Evolutionary conservation across 2,113 vertebrate species (phyloP).

Genomic region (Sceloporus undulatus): DNA sequence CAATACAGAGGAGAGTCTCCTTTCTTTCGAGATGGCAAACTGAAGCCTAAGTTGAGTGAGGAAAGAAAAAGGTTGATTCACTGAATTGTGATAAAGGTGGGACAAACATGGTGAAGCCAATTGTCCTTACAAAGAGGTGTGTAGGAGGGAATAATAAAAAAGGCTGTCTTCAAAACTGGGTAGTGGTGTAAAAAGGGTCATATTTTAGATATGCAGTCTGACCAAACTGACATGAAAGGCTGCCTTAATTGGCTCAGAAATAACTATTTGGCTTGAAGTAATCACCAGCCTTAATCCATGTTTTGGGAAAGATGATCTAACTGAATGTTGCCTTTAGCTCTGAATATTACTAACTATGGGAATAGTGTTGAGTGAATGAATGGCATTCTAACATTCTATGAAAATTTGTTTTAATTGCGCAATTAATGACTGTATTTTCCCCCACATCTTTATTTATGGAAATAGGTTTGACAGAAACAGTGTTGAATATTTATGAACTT

Average conservation of each 20-base stretch:
- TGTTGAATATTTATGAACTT: not conserved
- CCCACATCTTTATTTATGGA: not conserved
- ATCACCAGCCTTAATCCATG: constrained; percentile 24
- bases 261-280: not conserved
- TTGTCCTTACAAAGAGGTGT: not conserved
- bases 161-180: not conserved
- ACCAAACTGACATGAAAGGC: not conserved
- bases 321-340: not conserved
- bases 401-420: constrained; percentile 30
- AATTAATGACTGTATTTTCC: constrained; percentile 1
- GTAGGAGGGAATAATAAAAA: not conserved
- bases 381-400: constrained; percentile 17
- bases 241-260: constrained; percentile 11
- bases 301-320: constrained; percentile 3
- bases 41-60: constrained; percentile 53
- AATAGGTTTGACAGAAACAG: not conserved
- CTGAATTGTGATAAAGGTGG: constrained; percentile 15
- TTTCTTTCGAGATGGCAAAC: constrained; percentile 52
- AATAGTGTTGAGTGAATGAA: not conserved
- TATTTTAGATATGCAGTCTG: not conserved
- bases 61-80: constrained; percentile 45
- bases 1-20: constrained; percentile 59
- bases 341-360: not conserved
- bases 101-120: not conserved
- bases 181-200: constrained; percentile 2